Percentiles rank a stretch among this genome's conserved stretches.
Conservation (phyloP, 2,888 invertebrate species). For the Nomada goodeniana region DNA sequence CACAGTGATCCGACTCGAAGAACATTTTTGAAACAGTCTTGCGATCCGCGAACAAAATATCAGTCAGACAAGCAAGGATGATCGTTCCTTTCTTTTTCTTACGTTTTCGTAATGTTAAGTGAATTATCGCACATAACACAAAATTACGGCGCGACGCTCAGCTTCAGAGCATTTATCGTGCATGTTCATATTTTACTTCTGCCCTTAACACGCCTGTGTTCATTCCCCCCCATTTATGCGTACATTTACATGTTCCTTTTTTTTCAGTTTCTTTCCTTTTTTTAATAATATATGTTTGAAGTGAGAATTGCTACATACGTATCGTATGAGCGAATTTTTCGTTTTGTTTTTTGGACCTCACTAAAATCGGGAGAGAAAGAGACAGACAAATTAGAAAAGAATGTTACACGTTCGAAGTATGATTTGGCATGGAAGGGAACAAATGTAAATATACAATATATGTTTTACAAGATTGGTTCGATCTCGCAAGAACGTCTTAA, state of each 20-base stretch:
- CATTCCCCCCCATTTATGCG: not conserved
- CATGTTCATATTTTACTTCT: conserved; percentile 1
- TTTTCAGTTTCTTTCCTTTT: not conserved
- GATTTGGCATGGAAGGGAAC: conserved; percentile 20
- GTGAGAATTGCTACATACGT: not conserved
- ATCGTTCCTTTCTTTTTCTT: not conserved
- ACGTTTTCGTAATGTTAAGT: conserved; percentile 41
- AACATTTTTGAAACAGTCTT: not conserved
- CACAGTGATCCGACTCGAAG: not conserved
- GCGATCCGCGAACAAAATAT: not conserved
- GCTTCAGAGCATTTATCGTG: conserved; percentile 3
- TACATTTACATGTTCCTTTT: not conserved
- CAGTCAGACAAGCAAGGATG: not conserved
- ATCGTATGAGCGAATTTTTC: not conserved
- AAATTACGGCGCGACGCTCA: conserved; percentile 24
- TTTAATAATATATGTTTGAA: conserved; percentile 7
- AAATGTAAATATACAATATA: conserved; percentile 47
- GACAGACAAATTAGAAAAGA: conserved; percentile 11
- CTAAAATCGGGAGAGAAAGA: conserved; percentile 19
- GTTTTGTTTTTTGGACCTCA: conserved; percentile 9
- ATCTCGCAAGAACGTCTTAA: conserved; percentile 56
- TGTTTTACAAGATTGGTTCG: conserved; percentile 32
- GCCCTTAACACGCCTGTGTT: conserved; percentile 15
- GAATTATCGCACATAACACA: not conserved
- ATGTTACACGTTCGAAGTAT: conserved; percentile 31